Evolutionary conservation across 2,113 vertebrate genomes (phyloP), one percentile per base, ranked within the genome.

Genomic region (Etheostoma spectabile): DNA sequence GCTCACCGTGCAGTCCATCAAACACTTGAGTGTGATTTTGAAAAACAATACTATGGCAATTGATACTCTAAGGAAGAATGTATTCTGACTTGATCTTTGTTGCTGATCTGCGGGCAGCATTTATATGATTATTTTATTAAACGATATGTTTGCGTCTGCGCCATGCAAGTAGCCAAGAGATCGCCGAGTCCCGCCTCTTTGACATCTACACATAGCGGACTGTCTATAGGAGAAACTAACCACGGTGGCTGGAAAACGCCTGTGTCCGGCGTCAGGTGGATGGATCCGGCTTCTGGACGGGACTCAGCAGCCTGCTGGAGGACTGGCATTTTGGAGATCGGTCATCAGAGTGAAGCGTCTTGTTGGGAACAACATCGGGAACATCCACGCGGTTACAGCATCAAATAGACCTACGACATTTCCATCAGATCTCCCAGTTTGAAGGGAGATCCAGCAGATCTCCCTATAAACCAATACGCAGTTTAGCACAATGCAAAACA

Each of bases 251-350:
- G 46, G 49, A 22, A 30, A 77, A 15, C 21, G 27, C 72, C 21
- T 55, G 42, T 48, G 68, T 75, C 42, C 24, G 61, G 60, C 57
- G 71, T 82, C 66, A 62, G 70, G 60, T 62, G 75, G 42, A 77
- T 8, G 75, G 84, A 80, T 66, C 62, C 11, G 82, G 82, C 74
- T 76, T 35, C 7, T 68, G 79, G 22, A 64, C 56, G 77, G 79
- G 61, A 64, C 78, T 18, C 10, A 21, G 12, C 60, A 15, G 22
- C 48, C 45, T 16, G 74, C 53, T 30, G 83, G 79, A 74, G 68
- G 13, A 71, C 11, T 6, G 48, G 21, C 30, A 38, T 55, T 33
- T 30, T 42, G 15, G 46, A 64, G 22, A 78, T 72, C 51, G 24
- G 67, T 45, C 38, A 42, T 42, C 38, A 11, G 69, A 57, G 35